These are phyloP conservation scores for Kradibia gibbosae DNA, from an alignment of 1,140 invertebrate genomes.

Conservation along the genomic window DNA sequence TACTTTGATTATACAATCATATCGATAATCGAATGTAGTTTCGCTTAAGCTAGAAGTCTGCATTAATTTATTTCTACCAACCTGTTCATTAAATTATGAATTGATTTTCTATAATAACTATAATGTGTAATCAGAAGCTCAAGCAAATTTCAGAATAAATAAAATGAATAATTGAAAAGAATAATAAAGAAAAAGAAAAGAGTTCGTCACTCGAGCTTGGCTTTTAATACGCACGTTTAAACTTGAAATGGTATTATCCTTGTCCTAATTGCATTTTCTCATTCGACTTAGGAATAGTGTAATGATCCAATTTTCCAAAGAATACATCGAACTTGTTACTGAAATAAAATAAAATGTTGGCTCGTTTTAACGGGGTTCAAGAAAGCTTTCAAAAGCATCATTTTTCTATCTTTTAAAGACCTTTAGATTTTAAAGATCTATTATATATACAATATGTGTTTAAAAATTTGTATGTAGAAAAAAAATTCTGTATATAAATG, in stretches of 20 bases:
- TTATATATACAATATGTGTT: neutral
- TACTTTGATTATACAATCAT: neutral
- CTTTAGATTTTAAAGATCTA: neutral
- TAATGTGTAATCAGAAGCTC: neutral
- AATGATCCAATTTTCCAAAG: constrained; percentile 32
- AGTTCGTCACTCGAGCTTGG: neutral
- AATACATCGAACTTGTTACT: constrained; percentile 11
- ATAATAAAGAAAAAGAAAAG: neutral
- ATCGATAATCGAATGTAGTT: neutral
- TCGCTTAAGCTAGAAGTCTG: neutral
- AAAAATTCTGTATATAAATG: too few relatives aligned
- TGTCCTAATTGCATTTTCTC: constrained; percentile 20
- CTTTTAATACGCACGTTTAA: constrained; percentile 19
- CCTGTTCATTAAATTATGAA: neutral
- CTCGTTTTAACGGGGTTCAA: neutral
- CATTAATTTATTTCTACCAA: neutral
- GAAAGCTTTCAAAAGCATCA: constrained; percentile 11
- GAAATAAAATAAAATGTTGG: constrained; percentile 42
- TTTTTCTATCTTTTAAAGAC: neutral
- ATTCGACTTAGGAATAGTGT: constrained; percentile 17
- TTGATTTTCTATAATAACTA: neutral
- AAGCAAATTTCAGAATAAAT: neutral
- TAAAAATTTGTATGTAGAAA: neutral
- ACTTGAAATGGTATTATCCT: constrained; percentile 20
- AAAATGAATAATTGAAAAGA: neutral